Percentiles rank a stretch among this genome's conserved stretches.
Evolutionary conservation across 2,113 vertebrate genomes (phyloP).

Genomic region (Zosterops pallidus): DNA sequence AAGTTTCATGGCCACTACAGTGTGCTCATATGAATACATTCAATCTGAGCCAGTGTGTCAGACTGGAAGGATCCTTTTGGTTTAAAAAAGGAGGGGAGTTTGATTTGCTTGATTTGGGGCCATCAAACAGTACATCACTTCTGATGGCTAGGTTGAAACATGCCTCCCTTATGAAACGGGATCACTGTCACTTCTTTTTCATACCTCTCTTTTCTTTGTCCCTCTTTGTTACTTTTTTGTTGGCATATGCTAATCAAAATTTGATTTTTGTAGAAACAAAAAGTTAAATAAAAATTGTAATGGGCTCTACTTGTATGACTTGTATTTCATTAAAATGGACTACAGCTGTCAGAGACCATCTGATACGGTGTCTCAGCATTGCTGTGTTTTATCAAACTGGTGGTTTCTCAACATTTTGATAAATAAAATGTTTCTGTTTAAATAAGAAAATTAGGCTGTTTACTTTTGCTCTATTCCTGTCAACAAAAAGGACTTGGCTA

Average conservation of each 20-base stretch:
- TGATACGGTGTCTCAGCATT: constrained; percentile 10
- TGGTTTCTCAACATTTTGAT: constrained; percentile 54
- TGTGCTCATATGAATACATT: constrained; percentile 68
- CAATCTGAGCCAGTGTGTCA: neutral
- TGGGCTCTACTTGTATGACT: constrained; percentile 15
- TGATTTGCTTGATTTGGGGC: neutral
- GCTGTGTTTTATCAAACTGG: constrained; percentile 51
- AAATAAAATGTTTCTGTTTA: constrained; percentile 54
- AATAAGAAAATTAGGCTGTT: constrained; percentile 66
- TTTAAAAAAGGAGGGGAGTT: constrained; percentile 5
- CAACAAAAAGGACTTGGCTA: constrained; percentile 73
- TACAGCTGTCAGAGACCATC: constrained; percentile 51
- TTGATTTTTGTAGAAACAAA: constrained; percentile 52
- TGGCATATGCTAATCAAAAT: constrained; percentile 66
- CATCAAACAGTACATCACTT: constrained; percentile 2
- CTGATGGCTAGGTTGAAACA: constrained; percentile 30
- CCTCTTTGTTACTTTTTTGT: constrained; percentile 70
- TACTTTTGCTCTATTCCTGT: constrained; percentile 72
- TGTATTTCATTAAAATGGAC: constrained; percentile 41
- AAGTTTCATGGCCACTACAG: neutral
- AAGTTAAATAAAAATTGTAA: constrained; percentile 40
- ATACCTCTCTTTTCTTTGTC: constrained; percentile 46
- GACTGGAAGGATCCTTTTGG: constrained; percentile 1
- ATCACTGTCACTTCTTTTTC: constrained; percentile 49
- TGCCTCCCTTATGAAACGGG: constrained; percentile 21